Conservation (phyloP, 1,140 invertebrate genomes). For the Physella acuta region DNA sequence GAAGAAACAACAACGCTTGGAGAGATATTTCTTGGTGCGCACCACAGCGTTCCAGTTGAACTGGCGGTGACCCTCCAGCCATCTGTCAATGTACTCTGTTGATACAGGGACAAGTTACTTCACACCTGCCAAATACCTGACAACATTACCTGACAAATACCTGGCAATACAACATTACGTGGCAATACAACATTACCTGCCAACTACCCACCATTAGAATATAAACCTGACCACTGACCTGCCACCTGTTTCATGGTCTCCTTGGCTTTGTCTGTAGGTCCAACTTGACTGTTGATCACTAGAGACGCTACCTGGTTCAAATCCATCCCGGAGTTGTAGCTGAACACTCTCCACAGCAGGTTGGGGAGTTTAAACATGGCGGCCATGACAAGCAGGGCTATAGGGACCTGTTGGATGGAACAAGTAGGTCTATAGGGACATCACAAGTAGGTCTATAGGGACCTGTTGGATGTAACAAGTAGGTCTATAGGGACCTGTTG, state of each 20-base stretch:
- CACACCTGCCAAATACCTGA: no score
- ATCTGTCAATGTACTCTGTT: conserved; percentile 34
- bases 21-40: conserved; percentile 32
- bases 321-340: conserved; percentile 40
- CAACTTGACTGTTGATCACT: conserved; percentile 26
- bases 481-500: no score
- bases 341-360: conserved; percentile 58
- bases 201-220: no score
- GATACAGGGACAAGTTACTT: no score
- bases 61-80: conserved; percentile 33
- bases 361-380: conserved; percentile 60
- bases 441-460: no score
- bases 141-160: no score
- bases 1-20: conserved; percentile 33
- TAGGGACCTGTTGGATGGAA: conserved; percentile 35
- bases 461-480: no score
- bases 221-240: not conserved
- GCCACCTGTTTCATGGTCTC: conserved; percentile 31
- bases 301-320: conserved; percentile 37
- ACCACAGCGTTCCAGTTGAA: conserved; percentile 32
- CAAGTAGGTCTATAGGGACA: no score
- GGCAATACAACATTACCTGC: no score
- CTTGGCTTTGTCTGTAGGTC: conserved; percentile 8
- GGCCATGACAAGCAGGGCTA: conserved; percentile 61
- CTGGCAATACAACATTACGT: no score